Conservation (phyloP, 2,888 invertebrate genomes). For the Morinoia aosen region DNA sequence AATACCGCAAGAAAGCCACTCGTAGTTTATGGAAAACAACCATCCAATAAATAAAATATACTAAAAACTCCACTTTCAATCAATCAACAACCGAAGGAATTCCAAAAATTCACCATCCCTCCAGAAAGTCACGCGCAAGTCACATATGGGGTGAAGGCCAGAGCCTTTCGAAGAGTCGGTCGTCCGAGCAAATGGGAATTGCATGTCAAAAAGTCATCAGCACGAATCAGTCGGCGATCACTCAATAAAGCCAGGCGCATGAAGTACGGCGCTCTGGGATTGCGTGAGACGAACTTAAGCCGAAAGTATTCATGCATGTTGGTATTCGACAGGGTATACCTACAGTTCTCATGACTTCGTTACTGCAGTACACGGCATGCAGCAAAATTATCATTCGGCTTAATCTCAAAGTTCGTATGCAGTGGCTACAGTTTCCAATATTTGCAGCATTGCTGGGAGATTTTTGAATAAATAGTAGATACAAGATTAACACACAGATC, state of each 20-base stretch:
- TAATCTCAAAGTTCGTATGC: no score
- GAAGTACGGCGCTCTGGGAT: neutral
- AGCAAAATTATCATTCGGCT: no score
- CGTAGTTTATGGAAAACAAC: no score
- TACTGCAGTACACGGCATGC: neutral
- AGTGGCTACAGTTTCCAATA: no score
- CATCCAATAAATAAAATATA: no score
- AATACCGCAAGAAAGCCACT: no score
- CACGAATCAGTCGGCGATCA: neutral
- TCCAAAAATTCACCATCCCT: neutral
- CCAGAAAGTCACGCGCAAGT: neutral
- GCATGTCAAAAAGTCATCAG: neutral
- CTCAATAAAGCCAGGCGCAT: neutral
- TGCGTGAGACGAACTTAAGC: neutral
- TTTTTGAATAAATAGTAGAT: no score
- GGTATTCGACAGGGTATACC: neutral
- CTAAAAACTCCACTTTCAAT: no score
- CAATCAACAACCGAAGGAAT: neutral
- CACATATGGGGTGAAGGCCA: neutral
- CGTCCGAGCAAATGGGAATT: neutral
- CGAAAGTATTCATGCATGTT: neutral
- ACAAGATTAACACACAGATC: no score
- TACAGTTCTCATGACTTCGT: neutral
- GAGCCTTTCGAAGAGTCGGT: neutral
- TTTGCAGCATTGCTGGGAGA: no score